Percentiles rank a stretch among this genome's conserved stretches.
Evolutionary conservation across 2,113 vertebrate genomes (phyloP).

Genomic region (Pyrgilauda ruficollis): DNA sequence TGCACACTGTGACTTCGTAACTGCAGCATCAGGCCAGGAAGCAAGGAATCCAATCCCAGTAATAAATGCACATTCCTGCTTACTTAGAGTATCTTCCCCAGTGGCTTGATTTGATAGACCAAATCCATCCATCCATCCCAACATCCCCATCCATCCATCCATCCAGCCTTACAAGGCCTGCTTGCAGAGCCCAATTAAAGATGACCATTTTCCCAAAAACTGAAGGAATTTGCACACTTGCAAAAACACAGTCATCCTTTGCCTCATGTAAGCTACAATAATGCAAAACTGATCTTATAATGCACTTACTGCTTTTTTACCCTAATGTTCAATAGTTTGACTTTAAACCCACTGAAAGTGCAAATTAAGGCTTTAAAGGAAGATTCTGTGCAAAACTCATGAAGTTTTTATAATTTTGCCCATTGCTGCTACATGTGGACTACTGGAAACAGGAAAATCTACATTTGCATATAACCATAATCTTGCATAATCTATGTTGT

Average conservation of each 20-base stretch:
- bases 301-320: not conserved
- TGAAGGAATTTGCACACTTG: not conserved
- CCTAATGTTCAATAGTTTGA: not conserved
- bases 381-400: accelerated
- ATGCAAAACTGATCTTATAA: not conserved
- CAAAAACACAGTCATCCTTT: not conserved
- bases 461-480: not conserved
- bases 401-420: not conserved
- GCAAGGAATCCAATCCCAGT: not conserved
- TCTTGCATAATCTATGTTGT: not conserved
- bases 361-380: not conserved
- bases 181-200: not conserved
- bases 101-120: not conserved
- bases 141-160: not conserved
- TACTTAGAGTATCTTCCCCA: not conserved
- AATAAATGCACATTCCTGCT: not conserved
- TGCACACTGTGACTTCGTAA: not conserved
- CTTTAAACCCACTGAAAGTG: not conserved
- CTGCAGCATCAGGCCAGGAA: not conserved
- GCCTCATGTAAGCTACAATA: not conserved
- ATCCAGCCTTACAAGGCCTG: not conserved
- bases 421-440: not conserved
- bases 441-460: not conserved
- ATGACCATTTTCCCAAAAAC: not conserved
- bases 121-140: not conserved